Base-by-base conservation (phyloP, 2,888 invertebrate species). In the Athalia circularis region DNA sequence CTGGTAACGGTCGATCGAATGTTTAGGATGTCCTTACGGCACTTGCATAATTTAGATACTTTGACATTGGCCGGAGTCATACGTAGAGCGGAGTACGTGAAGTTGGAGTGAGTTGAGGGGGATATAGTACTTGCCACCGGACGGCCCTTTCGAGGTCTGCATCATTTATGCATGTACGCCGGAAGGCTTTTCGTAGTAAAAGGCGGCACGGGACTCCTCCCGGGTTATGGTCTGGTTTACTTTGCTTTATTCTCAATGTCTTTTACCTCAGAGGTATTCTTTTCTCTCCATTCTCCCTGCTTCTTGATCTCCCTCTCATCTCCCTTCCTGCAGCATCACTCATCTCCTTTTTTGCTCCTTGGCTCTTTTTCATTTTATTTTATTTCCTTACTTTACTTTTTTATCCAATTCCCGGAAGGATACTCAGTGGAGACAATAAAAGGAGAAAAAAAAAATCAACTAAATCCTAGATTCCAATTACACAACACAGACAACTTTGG, bases 121-220 rank as follows among this genome's bases (percentile, higher is more conserved):
- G 72, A 45, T 29, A 29, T 47, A 52, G 48, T 29, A 62, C 62
- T 62, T 61, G 62, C 75, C 62, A 64, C 82, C 85, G 82, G 82
- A 83, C 83, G 85, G 84, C 83, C 86, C 85, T 86, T 87, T 82
- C 82, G 85, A 83, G 84, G 84, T 83, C 82, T 83, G 29, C 84
- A 86, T 88, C 84, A 88, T 85, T 88, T 87, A 88, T 88, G 86
- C 84, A 88, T 86, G 83, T 82, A 79, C 81, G 81, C 80, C 84
- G 85, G 85, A 86, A 86, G 84, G 82, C 84, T 85, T 86, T 86
- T 84, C 84, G 83, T 81, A 83, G 82, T 84, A 84, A 85, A 84
- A 84, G 83, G 81, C 77, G 81, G 79, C 83, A 57, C 80, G 83
- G 82, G 83, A 82, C 83, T 81, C 83, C 79, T 81, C 81, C 80